Base-by-base conservation (phyloP, 2,797 vertebrate genomes). In the Hemitrygon akajei region DNA sequence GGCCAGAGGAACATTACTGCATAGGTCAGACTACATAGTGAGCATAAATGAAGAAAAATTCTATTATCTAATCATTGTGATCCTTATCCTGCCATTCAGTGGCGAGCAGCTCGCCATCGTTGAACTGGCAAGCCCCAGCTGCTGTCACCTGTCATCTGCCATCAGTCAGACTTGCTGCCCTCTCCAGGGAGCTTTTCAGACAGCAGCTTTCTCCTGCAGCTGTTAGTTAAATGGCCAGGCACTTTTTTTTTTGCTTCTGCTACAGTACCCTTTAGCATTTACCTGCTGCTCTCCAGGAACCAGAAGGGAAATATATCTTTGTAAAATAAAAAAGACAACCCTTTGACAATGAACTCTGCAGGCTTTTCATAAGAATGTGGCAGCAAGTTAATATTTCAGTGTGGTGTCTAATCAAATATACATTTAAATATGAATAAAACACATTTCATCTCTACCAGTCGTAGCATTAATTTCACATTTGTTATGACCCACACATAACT, bases 1-100 rank as follows among this genome's bases (percentile, higher is more conserved):
- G 95, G 95, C 71, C 95, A 94, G 86, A 94, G 89, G 93, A 84
- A 94, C 95, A 95, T 94, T 94, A 86, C 93, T 94, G 94, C 91
- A 95, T 93, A 95, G 95, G 95, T 95, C 95, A 96, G 94, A 93
- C 93, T 0, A 69, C 93, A 94, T 94, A 94, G 94, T 94, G 93
- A 95, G 94, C 94, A 94, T 93, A 95, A 94, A 94, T 94, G 95
- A 94, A 94, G 93, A 95, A 93, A 95, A 93, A 96, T 95, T 96
- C 95, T 95, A 95, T 96, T 96, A 96, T 95, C 0, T 95, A 82
- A 94, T 93, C 95, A 95, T 95, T 94, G 94, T 94, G 94, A 94
- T 91, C 94, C 95, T 94, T 96, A 96, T 96, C 94, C 95, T 94
- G 87, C 91, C 7, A 69, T 94, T 94, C 95, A 95, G 94, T 93